These are phyloP conservation scores for Asobara japonica DNA, from an alignment of 1,140 invertebrate species.

Conservation along the genomic window DNA sequence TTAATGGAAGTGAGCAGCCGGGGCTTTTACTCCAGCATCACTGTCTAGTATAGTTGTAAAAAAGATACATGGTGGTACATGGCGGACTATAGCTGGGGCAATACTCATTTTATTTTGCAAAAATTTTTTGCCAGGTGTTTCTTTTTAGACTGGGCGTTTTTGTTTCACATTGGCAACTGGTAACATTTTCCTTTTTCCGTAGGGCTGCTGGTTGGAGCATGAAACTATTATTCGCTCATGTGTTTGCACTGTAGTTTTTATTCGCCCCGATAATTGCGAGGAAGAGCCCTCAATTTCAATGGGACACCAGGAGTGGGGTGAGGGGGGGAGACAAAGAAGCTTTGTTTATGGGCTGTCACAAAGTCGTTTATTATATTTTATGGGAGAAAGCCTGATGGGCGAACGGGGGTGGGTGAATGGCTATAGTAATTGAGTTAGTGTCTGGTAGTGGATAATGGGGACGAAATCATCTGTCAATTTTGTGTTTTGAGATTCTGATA, in stretches of 20 bases:
- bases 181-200: neutral
- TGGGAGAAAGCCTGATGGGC: too few relatives aligned
- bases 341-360: neutral
- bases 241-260: constrained; percentile 18
- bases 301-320: neutral
- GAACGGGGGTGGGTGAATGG: too few relatives aligned
- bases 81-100: neutral
- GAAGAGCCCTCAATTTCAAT: neutral
- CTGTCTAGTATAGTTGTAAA: neutral
- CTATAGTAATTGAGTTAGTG: too few relatives aligned
- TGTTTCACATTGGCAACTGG: neutral
- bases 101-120: neutral
- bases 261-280: constrained; percentile 27
- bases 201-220: neutral
- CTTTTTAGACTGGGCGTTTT: neutral
- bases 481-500: too few relatives aligned
- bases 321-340: neutral
- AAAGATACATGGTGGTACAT: neutral
- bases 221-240: neutral
- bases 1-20: constrained; percentile 48
- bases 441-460: too few relatives aligned
- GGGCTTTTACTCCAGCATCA: neutral
- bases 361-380: neutral
- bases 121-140: neutral
- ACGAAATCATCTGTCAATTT: too few relatives aligned